phyloP scores from a whole-genome alignment of 2,888 invertebrate genomes.

The Lycaena phlaeas region DNA sequence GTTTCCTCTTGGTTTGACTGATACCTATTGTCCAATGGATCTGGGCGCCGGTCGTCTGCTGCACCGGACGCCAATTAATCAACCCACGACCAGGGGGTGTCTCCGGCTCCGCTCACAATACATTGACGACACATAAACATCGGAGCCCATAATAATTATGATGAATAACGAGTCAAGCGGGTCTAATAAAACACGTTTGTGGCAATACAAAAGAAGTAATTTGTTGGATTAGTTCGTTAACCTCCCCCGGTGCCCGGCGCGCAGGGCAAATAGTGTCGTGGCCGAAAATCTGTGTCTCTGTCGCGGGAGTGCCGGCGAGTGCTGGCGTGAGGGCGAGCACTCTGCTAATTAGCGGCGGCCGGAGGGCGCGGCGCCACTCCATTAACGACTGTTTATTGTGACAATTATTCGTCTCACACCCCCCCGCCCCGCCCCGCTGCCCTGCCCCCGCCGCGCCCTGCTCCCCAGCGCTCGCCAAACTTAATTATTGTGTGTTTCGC shows the following conservation, averaged over 20 bases:
- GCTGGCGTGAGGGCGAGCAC: constrained; percentile 19
- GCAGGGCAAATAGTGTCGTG: neutral
- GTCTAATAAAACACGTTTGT: constrained; percentile 2
- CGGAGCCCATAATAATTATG: too few species aligned
- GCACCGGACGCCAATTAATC: too few species aligned
- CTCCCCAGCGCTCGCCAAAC: constrained; percentile 12
- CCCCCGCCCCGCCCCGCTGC: constrained; percentile 22
- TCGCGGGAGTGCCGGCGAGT: neutral
- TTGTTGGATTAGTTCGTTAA: neutral
- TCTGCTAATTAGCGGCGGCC: constrained; percentile 24
- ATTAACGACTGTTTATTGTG: constrained; percentile 63
- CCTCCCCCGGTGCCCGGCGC: neutral
- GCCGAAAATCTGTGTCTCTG: neutral
- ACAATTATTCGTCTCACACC: constrained; percentile 43
- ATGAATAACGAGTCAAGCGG: too few species aligned
- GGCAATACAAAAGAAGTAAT: constrained; percentile 1
- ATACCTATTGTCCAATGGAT: too few species aligned
- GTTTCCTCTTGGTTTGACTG: too few species aligned
- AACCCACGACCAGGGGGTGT: too few species aligned
- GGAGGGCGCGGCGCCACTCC: constrained; percentile 48
- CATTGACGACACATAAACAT: too few species aligned
- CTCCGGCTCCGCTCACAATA: too few species aligned
- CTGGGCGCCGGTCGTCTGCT: too few species aligned
- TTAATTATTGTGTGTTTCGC: constrained; percentile 12
- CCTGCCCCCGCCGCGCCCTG: constrained; percentile 15